phyloP scores from a whole-genome alignment of 2,797 vertebrate genomes.

The Kryptopterus vitreolus region DNA sequence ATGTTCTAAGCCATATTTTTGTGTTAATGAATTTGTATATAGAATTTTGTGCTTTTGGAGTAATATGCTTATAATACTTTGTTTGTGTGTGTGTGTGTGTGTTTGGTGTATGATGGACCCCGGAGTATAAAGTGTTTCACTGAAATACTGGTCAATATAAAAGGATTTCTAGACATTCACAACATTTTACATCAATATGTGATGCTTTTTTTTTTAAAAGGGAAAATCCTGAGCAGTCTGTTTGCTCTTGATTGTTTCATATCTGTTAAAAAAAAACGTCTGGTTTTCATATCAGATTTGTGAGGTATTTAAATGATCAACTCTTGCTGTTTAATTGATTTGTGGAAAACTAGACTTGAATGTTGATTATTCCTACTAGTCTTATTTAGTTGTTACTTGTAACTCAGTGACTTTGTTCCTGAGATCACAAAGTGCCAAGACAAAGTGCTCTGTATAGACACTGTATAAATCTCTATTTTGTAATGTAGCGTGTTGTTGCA shows the following conservation, averaged over 20 bases:
- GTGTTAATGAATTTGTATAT: constrained; percentile 38
- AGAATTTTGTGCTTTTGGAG: constrained; percentile 5
- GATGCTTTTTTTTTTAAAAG: not conserved
- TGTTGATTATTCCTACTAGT: constrained; percentile 52
- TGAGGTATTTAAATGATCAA: constrained; percentile 18
- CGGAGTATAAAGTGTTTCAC: constrained; percentile 13
- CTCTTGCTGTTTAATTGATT: constrained; percentile 19
- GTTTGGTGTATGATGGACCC: constrained; percentile 20
- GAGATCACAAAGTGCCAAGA: constrained; percentile 76
- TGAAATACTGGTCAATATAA: not conserved
- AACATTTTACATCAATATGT: not conserved
- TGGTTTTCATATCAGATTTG: constrained; percentile 24
- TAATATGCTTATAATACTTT: constrained; percentile 1
- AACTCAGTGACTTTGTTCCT: constrained; percentile 61
- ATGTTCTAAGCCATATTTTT: constrained; percentile 42
- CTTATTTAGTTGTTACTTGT: constrained; percentile 61
- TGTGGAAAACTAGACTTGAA: constrained; percentile 34
- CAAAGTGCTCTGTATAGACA: constrained; percentile 68
- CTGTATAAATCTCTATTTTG: constrained; percentile 72
- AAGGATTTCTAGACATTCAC: constrained; percentile 20
- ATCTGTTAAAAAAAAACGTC: constrained; percentile 7
- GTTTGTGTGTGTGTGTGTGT: constrained; percentile 31
- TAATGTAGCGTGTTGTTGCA: constrained; percentile 68
- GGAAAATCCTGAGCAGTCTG: not conserved
- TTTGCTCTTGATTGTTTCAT: constrained; percentile 16